A percentile compares a stretch with the other conserved stretches of the same genome.
These are phyloP conservation scores for Autographa gamma DNA, from an alignment of 2,888 invertebrate species.

Conservation along the genomic window DNA sequence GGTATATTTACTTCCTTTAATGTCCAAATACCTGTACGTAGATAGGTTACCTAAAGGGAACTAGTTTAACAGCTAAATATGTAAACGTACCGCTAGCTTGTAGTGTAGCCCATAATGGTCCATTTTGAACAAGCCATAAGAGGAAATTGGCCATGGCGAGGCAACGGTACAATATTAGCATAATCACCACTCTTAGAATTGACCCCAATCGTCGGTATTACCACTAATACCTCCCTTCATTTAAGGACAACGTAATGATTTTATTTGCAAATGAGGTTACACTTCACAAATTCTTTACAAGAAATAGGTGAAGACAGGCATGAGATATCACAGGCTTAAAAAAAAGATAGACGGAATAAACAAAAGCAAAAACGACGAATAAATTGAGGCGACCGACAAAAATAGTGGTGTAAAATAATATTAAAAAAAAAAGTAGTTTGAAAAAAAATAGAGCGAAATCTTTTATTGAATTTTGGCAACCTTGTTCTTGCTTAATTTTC, in stretches of 20 bases:
- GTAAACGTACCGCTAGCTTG: neutral
- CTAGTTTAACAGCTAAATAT: neutral
- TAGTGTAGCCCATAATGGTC: conserved; percentile 7
- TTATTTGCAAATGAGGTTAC: conserved; percentile 17
- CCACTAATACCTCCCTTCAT: conserved; percentile 9
- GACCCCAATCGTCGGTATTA: conserved; percentile 31
- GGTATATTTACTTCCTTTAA: too few relatives aligned
- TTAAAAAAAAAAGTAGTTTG: too few relatives aligned
- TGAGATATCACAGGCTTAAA: neutral
- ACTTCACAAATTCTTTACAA: neutral
- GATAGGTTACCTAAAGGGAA: too few relatives aligned
- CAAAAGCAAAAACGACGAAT: too few relatives aligned
- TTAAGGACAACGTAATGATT: conserved; percentile 17
- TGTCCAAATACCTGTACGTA: too few relatives aligned
- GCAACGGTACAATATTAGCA: conserved; percentile 31
- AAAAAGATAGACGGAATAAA: too few relatives aligned
- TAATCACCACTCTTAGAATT: conserved; percentile 36
- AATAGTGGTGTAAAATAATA: too few relatives aligned
- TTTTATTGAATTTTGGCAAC: too few relatives aligned
- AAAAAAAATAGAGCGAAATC: too few relatives aligned
- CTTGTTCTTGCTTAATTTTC: neutral
- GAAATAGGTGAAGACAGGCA: neutral
- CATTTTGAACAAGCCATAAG: conserved; percentile 9
- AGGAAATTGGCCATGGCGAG: conserved; percentile 18
- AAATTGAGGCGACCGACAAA: too few relatives aligned